Conservation (phyloP, 2,888 invertebrate species). For the Achlya flavicornis region DNA sequence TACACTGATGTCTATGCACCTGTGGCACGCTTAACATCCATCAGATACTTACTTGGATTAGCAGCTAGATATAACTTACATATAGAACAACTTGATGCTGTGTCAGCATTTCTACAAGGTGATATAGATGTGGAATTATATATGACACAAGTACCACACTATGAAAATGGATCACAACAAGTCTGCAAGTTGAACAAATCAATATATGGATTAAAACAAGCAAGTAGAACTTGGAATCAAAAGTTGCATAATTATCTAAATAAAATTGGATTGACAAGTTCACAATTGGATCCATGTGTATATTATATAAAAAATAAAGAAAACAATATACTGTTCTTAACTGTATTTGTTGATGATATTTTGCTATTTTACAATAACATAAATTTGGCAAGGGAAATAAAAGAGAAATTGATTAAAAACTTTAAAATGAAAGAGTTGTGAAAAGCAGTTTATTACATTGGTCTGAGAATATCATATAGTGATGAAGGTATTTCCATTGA, state of each 20-base stretch:
- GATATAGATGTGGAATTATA: constrained; percentile 27
- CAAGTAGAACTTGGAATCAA: constrained; percentile 33
- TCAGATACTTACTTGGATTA: neutral
- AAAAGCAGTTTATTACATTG: too few relatives aligned
- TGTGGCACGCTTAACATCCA: constrained; percentile 22
- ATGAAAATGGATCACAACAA: constrained; percentile 14
- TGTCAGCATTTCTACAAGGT: constrained; percentile 30
- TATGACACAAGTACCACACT: constrained; percentile 21
- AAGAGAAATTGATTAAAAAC: constrained; percentile 15
- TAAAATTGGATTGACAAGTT: constrained; percentile 31
- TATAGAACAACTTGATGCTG: constrained; percentile 29
- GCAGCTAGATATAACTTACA: constrained; percentile 22
- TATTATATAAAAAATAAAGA: constrained; percentile 26
- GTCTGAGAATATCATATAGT: too few relatives aligned
- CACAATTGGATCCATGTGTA: constrained; percentile 36
- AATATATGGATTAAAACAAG: constrained; percentile 21
- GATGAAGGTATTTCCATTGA: too few relatives aligned
- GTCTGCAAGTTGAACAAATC: constrained; percentile 25
- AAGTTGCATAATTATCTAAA: constrained; percentile 24
- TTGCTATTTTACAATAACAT: constrained; percentile 24
- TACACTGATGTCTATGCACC: constrained; percentile 24
- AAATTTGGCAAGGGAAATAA: constrained; percentile 14
- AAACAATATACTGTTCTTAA: constrained; percentile 29
- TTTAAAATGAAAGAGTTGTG: constrained; percentile 20
- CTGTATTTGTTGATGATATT: constrained; percentile 36